phyloP scores from a whole-genome alignment of 2,113 vertebrate genomes.

The Gopherus flavomarginatus region DNA sequence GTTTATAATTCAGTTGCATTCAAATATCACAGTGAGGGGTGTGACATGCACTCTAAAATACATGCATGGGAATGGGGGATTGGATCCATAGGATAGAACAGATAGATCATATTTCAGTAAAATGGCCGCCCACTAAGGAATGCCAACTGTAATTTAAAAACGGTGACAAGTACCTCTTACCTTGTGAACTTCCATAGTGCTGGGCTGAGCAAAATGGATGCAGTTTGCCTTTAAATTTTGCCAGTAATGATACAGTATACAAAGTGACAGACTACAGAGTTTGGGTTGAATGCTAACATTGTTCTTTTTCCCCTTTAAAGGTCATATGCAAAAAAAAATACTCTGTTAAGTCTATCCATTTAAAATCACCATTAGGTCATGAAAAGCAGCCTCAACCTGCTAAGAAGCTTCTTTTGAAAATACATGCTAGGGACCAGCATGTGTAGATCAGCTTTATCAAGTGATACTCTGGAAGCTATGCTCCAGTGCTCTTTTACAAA shows the following conservation, averaged over 20 bases:
- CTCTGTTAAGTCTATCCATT: constrained; percentile 67
- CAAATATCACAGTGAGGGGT: not conserved
- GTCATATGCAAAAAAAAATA: constrained; percentile 70
- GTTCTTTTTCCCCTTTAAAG: constrained; percentile 75
- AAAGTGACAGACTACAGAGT: constrained; percentile 73
- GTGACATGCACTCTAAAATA: not conserved
- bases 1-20: constrained; percentile 13
- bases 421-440: constrained; percentile 52
- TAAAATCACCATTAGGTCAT: constrained; percentile 75
- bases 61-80: not conserved
- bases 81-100: not conserved
- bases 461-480: constrained; percentile 61
- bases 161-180: constrained; percentile 67
- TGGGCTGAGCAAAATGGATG: constrained; percentile 51
- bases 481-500: constrained; percentile 66
- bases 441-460: constrained; percentile 42
- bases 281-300: constrained; percentile 77
- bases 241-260: constrained; percentile 61
- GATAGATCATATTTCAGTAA: constrained; percentile 65
- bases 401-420: constrained; percentile 64
- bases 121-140: constrained; percentile 31
- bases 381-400: constrained; percentile 64
- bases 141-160: constrained; percentile 68
- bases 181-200: constrained; percentile 64
- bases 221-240: constrained; percentile 71